These are phyloP conservation scores for Scartelaos histophorus DNA, from an alignment of 2,113 vertebrate genomes.

Conservation along the genomic window DNA sequence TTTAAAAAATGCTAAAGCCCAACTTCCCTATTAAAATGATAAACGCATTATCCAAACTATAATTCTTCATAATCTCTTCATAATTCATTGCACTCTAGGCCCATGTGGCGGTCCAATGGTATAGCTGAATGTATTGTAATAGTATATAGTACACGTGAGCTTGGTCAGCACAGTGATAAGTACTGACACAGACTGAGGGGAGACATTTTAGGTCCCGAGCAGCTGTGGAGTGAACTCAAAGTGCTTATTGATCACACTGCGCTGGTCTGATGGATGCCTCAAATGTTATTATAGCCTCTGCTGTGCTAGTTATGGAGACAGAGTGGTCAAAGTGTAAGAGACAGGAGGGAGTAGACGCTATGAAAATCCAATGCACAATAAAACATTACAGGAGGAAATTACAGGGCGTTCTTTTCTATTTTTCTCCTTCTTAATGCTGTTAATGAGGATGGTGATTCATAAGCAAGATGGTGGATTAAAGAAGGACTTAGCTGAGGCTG, in stretches of 20 bases:
- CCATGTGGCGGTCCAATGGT: not conserved
- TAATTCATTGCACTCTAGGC: not conserved
- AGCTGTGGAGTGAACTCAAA: slow-evolving; percentile 2
- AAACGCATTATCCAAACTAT: not conserved
- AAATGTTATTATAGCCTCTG: slow-evolving; percentile 5
- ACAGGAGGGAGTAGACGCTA: not conserved
- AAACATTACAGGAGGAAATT: not conserved
- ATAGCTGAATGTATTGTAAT: not conserved
- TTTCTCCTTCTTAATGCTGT: not conserved
- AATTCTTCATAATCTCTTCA: not conserved
- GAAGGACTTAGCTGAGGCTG: not conserved
- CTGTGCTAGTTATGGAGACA: slow-evolving; percentile 2
- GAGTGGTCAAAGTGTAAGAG: slow-evolving; percentile 1
- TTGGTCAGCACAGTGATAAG: slow-evolving; percentile 5
- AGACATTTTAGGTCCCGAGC: slow-evolving; percentile 7
- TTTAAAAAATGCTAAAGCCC: no score
- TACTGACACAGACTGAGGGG: slow-evolving; percentile 5
- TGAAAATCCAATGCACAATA: not conserved
- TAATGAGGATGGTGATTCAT: not conserved
- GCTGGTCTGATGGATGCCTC: not conserved
- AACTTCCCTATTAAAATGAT: not conserved
- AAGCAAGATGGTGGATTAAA: not conserved
- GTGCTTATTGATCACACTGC: slow-evolving; percentile 5
- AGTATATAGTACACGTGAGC: not conserved
- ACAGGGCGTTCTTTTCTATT: not conserved